These are phyloP conservation scores for Pachymerium ferrugineum DNA, from an alignment of 2,888 invertebrate species.

Conservation along the genomic window DNA sequence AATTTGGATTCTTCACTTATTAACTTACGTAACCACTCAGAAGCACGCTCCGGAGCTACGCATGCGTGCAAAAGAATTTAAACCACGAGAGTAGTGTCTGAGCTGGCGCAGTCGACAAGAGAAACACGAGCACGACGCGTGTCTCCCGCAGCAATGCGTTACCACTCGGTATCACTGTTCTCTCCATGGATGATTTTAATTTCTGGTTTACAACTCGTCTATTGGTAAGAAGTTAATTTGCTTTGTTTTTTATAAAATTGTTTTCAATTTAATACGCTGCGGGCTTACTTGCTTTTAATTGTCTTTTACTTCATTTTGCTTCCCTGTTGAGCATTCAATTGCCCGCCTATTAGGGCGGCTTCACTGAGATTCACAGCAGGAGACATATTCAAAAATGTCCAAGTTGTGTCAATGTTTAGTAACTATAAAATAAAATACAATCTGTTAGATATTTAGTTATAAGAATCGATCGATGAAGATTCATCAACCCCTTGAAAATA, in stretches of 20 bases:
- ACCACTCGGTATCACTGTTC: neutral
- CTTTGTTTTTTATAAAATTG: neutral
- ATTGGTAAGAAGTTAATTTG: neutral
- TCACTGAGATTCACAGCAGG: neutral
- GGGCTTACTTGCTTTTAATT: neutral
- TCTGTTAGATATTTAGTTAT: neutral
- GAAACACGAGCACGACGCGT: neutral
- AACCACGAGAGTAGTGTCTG: neutral
- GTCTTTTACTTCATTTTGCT: neutral
- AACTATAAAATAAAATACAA: neutral
- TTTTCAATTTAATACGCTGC: neutral
- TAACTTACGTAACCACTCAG: too few species aligned
- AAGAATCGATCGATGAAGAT: neutral
- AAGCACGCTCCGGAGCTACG: too few species aligned
- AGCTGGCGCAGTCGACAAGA: neutral
- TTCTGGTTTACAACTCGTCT: neutral
- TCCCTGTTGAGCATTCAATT: neutral
- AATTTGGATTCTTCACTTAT: too few species aligned
- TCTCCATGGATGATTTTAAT: neutral
- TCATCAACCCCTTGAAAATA: neutral
- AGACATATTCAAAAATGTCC: neutral
- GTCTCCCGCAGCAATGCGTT: neutral
- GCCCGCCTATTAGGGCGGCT: neutral
- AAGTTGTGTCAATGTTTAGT: neutral
- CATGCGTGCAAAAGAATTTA: neutral